These are phyloP conservation scores for Acromyrmex heyeri DNA, from an alignment of 1,140 invertebrate species.

Conservation along the genomic window DNA sequence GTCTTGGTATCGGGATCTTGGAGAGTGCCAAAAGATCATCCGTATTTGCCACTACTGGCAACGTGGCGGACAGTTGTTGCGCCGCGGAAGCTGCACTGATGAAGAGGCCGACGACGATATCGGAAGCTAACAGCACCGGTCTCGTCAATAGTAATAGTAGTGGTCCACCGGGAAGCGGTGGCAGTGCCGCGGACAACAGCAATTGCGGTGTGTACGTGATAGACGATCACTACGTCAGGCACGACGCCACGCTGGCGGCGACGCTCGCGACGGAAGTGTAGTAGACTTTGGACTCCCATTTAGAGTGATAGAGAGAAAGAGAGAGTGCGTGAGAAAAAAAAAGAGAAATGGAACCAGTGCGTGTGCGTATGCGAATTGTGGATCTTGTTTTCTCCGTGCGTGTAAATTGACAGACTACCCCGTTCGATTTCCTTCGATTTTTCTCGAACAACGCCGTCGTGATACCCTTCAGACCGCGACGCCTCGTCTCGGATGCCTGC, in stretches of 20 bases:
- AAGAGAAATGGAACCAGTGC: constrained; percentile 37
- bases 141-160: constrained; percentile 61
- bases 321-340: constrained; percentile 43
- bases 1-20: constrained; percentile 80
- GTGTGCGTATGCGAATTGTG: constrained; percentile 15
- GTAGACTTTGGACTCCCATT: constrained; percentile 66
- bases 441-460: constrained; percentile 7
- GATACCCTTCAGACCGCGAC: constrained; percentile 17
- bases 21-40: constrained; percentile 85
- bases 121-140: constrained; percentile 68
- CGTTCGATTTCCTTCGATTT: constrained; percentile 44
- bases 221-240: constrained; percentile 88
- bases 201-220: constrained; percentile 88
- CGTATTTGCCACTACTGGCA: constrained; percentile 75
- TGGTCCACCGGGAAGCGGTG: constrained; percentile 75
- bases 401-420: constrained; percentile 28
- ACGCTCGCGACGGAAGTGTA: constrained; percentile 90
- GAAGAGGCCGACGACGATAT: constrained; percentile 84
- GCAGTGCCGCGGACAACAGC: constrained; percentile 70
- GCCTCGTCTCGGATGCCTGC: constrained; percentile 9
- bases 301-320: constrained; percentile 20
- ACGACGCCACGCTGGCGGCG: constrained; percentile 85
- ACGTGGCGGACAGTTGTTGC: constrained; percentile 75
- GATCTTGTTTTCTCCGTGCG: constrained; percentile 31
- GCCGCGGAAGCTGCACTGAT: constrained; percentile 78